Evolutionary conservation across 2,888 invertebrate genomes (phyloP).

Genomic region (Corbicula japonica): DNA sequence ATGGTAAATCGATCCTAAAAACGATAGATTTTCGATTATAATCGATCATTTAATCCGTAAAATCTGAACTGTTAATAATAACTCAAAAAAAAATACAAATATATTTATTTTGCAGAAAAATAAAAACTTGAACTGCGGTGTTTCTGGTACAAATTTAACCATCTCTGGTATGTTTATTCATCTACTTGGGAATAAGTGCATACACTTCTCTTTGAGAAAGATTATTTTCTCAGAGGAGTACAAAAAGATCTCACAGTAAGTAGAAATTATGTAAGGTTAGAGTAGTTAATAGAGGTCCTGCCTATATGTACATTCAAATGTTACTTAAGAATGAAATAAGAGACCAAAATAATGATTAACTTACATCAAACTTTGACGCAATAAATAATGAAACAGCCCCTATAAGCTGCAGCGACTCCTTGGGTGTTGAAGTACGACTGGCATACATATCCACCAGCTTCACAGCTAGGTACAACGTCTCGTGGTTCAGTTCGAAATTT

Average conservation of each 20-base stretch:
- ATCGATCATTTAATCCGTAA: too few species aligned
- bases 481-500: constrained; percentile 98
- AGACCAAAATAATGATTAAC: constrained; percentile 79
- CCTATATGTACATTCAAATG: not conserved
- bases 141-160: too few species aligned
- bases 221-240: not conserved
- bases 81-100: too few species aligned
- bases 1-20: too few species aligned
- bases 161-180: too few species aligned
- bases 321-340: not conserved
- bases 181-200: too few species aligned
- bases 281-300: not conserved
- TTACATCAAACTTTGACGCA: constrained; percentile 98
- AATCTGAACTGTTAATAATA: too few species aligned
- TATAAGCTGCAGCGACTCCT: constrained; percentile 95
- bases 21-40: too few species aligned
- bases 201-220: too few species aligned
- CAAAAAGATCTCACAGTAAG: not conserved
- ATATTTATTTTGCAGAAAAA: too few species aligned
- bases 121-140: too few species aligned
- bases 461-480: constrained; percentile 98
- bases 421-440: constrained; percentile 89
- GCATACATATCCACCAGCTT: constrained; percentile 97
- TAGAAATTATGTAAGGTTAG: not conserved
- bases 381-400: constrained; percentile 97